Percentiles rank a stretch among this genome's conserved stretches.
Conservation (phyloP, 92 coral and sea anemone species). For the Palythoa grandis region DNA sequence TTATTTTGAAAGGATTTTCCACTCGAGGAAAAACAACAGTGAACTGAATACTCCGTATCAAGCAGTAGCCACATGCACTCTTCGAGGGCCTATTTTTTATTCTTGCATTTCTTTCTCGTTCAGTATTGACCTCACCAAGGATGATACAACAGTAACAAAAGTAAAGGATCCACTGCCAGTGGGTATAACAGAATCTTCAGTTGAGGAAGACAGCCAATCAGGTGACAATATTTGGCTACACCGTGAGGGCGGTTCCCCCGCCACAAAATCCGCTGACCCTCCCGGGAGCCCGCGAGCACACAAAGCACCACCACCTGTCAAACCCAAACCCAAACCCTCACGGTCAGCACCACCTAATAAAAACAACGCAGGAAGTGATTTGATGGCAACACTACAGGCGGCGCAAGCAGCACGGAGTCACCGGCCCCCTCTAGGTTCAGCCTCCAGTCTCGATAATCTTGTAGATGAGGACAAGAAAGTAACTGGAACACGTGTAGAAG, state of each 20-base stretch:
- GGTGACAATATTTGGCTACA: slow-evolving; percentile 70
- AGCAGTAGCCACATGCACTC: too few relatives aligned
- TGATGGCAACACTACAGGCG: slow-evolving; percentile 81
- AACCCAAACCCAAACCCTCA: slow-evolving; percentile 90
- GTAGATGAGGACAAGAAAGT: slow-evolving; percentile 53
- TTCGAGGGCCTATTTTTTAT: too few relatives aligned
- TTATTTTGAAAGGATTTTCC: too few relatives aligned
- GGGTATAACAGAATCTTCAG: not conserved
- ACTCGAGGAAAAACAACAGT: too few relatives aligned
- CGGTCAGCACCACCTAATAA: slow-evolving; percentile 73
- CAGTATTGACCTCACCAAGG: slow-evolving; percentile 27
- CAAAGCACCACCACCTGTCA: slow-evolving; percentile 83
- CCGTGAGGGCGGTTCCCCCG: slow-evolving; percentile 52
- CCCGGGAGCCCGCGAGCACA: slow-evolving; percentile 70
- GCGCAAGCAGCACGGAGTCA: slow-evolving; percentile 82
- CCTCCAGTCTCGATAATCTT: slow-evolving; percentile 45
- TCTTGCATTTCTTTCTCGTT: not conserved
- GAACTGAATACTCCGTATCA: too few relatives aligned
- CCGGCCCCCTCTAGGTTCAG: slow-evolving; percentile 46
- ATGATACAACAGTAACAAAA: slow-evolving; percentile 50
- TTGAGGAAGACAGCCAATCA: slow-evolving; percentile 50
- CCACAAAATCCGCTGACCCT: slow-evolving; percentile 46
- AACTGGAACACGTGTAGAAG: slow-evolving; percentile 61
- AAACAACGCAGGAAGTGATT: slow-evolving; percentile 64
- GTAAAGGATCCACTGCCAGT: slow-evolving; percentile 1